phyloP scores from a whole-genome alignment of 2,888 invertebrate species.

The Caenorhabditis drosophilae region DNA sequence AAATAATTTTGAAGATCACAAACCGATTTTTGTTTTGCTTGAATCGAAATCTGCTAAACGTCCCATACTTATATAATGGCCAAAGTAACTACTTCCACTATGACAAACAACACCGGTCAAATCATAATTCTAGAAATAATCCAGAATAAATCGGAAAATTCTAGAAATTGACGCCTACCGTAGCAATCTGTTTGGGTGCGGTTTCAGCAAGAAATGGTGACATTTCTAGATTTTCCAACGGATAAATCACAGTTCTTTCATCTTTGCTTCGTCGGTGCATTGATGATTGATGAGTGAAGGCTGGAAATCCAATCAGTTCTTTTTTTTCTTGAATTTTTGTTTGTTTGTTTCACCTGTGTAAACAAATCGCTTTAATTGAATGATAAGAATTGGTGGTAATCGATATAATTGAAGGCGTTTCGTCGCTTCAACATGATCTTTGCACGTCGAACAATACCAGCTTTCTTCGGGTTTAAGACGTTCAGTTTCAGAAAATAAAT shows the following conservation, averaged over 20 bases:
- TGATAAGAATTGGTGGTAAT: constrained; percentile 69
- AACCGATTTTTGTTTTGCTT: constrained; percentile 71
- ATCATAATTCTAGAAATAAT: constrained; percentile 70
- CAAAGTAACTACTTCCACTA: constrained; percentile 69
- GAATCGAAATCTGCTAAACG: constrained; percentile 69
- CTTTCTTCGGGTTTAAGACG: constrained; percentile 72
- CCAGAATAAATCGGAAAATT: neutral
- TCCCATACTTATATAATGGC: constrained; percentile 73
- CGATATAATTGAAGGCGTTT: constrained; percentile 70
- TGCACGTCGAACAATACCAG: constrained; percentile 69
- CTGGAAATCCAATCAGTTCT: too few species aligned
- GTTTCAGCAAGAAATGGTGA: constrained; percentile 49
- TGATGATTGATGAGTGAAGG: constrained; percentile 37
- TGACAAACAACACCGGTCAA: constrained; percentile 72
- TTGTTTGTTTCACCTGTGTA: constrained; percentile 59
- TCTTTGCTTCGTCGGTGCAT: constrained; percentile 57
- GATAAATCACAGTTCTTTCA: constrained; percentile 59
- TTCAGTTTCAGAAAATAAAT: constrained; percentile 73
- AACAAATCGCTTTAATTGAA: constrained; percentile 70
- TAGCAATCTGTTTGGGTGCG: constrained; percentile 52
- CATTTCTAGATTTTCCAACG: constrained; percentile 59
- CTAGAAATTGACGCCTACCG: constrained; percentile 12
- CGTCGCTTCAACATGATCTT: constrained; percentile 69
- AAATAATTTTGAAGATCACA: neutral
- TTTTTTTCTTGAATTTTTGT: neutral